Percentiles rank a stretch among this genome's conserved stretches.
Conservation (phyloP, 2,888 invertebrate genomes). For the Limnephilus auricula region DNA sequence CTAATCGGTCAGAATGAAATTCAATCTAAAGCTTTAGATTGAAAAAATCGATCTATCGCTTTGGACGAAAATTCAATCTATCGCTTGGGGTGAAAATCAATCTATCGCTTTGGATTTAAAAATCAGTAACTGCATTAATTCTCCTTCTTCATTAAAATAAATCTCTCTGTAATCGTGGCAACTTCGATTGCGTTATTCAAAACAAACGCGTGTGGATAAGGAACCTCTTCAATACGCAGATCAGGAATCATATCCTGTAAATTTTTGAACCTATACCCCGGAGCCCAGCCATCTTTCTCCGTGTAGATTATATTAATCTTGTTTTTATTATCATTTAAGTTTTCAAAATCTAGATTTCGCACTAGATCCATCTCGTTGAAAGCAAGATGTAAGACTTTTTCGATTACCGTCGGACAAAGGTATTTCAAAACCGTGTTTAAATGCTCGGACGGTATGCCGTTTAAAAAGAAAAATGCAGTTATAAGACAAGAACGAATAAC, state of each 20-base stretch:
- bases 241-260: constrained; percentile 74
- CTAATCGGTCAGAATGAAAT: too few species aligned
- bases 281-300: constrained; percentile 89
- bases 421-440: constrained; percentile 77
- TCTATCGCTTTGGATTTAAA: too few species aligned
- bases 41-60: too few species aligned
- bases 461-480: constrained; percentile 77
- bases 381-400: constrained; percentile 84
- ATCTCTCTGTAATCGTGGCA: constrained; percentile 70
- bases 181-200: constrained; percentile 80
- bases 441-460: constrained; percentile 72
- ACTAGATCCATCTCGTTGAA: constrained; percentile 90
- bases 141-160: constrained; percentile 36
- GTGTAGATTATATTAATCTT: constrained; percentile 90
- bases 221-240: constrained; percentile 70
- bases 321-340: constrained; percentile 78
- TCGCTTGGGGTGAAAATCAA: too few species aligned
- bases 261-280: constrained; percentile 83
- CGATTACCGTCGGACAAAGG: constrained; percentile 78
- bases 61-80: too few species aligned
- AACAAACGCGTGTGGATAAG: constrained; percentile 88
- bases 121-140: background rate
- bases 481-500: constrained; percentile 76
- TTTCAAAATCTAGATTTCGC: constrained; percentile 80
- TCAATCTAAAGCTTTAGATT: too few species aligned